These are phyloP conservation scores for Mandrillus leucophaeus DNA, from an alignment of 2,113 vertebrate species.

Conservation along the genomic window DNA sequence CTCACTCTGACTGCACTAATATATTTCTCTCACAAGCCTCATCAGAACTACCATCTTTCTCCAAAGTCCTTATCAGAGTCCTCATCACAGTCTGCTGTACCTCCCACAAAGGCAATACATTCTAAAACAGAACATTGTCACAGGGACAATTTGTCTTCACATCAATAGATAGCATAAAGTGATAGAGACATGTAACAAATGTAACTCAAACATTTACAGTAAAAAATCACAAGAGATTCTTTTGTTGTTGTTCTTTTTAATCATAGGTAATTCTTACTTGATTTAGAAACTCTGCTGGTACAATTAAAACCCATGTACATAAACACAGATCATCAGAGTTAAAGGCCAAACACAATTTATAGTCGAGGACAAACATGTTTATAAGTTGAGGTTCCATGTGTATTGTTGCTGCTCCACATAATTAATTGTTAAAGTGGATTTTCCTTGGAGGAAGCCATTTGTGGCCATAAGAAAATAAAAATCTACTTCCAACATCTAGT, in stretches of 20 bases:
- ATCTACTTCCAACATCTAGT: not conserved
- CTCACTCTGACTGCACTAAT: not conserved
- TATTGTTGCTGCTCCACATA: not conserved
- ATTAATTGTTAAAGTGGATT: not conserved
- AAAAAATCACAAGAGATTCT: not conserved
- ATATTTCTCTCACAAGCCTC: not conserved
- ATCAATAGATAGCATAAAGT: not conserved
- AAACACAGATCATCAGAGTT: not conserved
- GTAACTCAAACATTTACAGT: conserved; percentile 40
- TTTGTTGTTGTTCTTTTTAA: conserved; percentile 37
- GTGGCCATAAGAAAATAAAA: conserved; percentile 23
- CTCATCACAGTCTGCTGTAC: not conserved
- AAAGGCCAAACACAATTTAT: not conserved
- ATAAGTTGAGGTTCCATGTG: not conserved
- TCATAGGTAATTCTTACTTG: not conserved
- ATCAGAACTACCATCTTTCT: conserved; percentile 6
- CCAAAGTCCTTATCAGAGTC: not conserved
- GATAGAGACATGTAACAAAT: conserved; percentile 23
- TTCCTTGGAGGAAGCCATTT: not conserved
- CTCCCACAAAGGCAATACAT: not conserved
- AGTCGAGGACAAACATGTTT: not conserved
- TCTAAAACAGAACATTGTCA: not conserved
- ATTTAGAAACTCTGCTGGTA: conserved; percentile 41
- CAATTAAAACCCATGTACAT: not conserved
- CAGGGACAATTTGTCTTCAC: not conserved